Evolutionary conservation across 2,888 invertebrate species (phyloP), one percentile per base, ranked within the genome.

Genomic region (Aleiodes leptofemur): DNA sequence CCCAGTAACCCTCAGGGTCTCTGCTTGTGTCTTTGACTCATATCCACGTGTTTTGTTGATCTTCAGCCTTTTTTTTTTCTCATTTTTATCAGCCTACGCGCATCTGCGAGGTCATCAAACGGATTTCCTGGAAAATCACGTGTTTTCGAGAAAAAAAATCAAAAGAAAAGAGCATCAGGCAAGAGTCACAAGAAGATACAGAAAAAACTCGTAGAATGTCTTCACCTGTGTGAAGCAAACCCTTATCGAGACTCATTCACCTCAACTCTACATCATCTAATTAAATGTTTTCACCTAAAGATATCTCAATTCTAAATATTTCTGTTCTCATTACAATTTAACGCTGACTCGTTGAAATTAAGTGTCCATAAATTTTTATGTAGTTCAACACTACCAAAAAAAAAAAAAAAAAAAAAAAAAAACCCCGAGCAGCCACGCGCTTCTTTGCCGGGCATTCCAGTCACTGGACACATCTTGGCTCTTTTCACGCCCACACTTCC

Each of bases 121-220:
- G 83, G 84, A 85, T 85, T 86, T 85, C 81, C 82, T 81, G 84
- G 84, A 86, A 85, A 86, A 85, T 84, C 82, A 80, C 34, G 80
- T 75, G 59, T 78, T 48, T 43, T 16, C 48, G 43, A 14, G 23
- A 23, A 23, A 23, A 23, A 23, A 14, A 43, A 64, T 43, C 11
- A 23, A 48, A 43, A 48, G 48, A 16, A 64, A 3, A 6, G 14
- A 31, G 34, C 23, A 34, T 34, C 34, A 1, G 3, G 4, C 34
- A 34, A 23, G 23, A 23, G 23, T 23, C 23, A 14, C 16, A 43
- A 64, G 48, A 64, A 14, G 3, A 9, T 9, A 1, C 9, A 6
- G 23, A 16, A 64, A 64, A 23, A 64, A 64, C 16, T 23, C 48
- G 64, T 64, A 64, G 64, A 64, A 64, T 64, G 64, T 64, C 43